These are phyloP conservation scores for Theodoxus fluviatilis DNA, from an alignment of 2,888 invertebrate species.

Conservation along the genomic window DNA sequence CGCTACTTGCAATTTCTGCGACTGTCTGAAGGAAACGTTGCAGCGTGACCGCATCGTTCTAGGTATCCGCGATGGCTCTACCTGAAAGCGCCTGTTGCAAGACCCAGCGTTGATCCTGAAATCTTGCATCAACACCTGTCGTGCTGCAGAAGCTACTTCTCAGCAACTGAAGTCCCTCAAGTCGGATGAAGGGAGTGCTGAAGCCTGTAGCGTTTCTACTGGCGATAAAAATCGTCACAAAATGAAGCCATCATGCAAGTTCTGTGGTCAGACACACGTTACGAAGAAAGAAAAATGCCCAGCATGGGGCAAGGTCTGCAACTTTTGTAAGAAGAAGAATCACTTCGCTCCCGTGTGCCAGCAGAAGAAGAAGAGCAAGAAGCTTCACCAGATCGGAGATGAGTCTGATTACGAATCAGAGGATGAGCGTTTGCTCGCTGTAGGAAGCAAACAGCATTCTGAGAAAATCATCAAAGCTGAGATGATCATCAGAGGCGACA, in stretches of 20 bases:
- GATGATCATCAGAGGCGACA: slow-evolving; percentile 15
- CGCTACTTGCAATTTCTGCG: slow-evolving; percentile 33
- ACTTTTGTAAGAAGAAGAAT: slow-evolving; percentile 32
- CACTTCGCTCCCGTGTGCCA: slow-evolving; percentile 32
- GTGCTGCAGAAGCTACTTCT: slow-evolving; percentile 19
- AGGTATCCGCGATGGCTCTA: slow-evolving; percentile 16
- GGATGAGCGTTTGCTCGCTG: not conserved
- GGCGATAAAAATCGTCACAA: not conserved
- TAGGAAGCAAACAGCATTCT: not conserved
- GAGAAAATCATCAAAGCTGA: slow-evolving; percentile 8
- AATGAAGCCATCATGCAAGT: slow-evolving; percentile 28
- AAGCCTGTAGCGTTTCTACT: not conserved
- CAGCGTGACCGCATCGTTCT: slow-evolving; percentile 28
- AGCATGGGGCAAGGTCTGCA: slow-evolving; percentile 36
- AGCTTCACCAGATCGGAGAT: slow-evolving; percentile 22
- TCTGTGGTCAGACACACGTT: slow-evolving; percentile 35
- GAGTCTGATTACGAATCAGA: slow-evolving; percentile 20
- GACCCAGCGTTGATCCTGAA: slow-evolving; percentile 24
- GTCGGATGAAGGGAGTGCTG: not conserved
- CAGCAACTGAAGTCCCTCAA: slow-evolving; percentile 20
- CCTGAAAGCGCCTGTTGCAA: slow-evolving; percentile 21
- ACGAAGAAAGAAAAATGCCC: slow-evolving; percentile 32
- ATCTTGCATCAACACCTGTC: slow-evolving; percentile 27
- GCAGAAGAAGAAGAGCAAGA: slow-evolving; percentile 4
- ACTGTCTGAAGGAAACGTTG: slow-evolving; percentile 29